These are phyloP conservation scores for Vireo griseus DNA, from an alignment of 2,797 vertebrate genomes.

Conservation along the genomic window DNA sequence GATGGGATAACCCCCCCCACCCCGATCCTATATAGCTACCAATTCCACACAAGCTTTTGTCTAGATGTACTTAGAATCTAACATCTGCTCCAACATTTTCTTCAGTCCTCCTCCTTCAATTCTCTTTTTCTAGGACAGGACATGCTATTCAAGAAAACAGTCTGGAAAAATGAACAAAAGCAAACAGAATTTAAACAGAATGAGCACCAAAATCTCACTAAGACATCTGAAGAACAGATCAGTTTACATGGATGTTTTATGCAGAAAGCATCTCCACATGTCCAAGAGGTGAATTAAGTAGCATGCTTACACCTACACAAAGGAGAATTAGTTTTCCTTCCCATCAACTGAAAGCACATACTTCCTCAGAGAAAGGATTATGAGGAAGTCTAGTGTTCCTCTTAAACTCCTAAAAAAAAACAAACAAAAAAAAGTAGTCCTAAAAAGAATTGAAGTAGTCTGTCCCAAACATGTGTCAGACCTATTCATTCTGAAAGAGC, in stretches of 20 bases:
- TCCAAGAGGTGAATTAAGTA: neutral
- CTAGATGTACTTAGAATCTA: neutral
- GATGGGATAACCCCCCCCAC: fast-evolving
- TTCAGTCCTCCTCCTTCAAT: neutral
- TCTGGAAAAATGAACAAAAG: neutral
- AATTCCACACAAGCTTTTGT: neutral
- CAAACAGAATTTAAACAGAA: neutral
- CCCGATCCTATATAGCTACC: neutral
- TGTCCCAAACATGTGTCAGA: neutral
- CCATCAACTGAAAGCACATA: neutral
- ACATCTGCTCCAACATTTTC: neutral
- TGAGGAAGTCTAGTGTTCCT: neutral
- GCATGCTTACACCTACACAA: neutral
- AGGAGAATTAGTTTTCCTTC: neutral
- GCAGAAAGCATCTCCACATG: neutral
- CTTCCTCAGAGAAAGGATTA: neutral
- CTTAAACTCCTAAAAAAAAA: neutral
- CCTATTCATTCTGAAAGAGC: neutral
- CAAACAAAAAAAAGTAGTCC: neutral
- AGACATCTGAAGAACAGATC: neutral
- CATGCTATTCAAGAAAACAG: neutral
- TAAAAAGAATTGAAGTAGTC: neutral
- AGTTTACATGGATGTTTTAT: neutral
- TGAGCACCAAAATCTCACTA: neutral
- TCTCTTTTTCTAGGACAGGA: neutral